Conservation (phyloP, 2,888 invertebrate genomes). For the Oscheius onirici region DNA sequence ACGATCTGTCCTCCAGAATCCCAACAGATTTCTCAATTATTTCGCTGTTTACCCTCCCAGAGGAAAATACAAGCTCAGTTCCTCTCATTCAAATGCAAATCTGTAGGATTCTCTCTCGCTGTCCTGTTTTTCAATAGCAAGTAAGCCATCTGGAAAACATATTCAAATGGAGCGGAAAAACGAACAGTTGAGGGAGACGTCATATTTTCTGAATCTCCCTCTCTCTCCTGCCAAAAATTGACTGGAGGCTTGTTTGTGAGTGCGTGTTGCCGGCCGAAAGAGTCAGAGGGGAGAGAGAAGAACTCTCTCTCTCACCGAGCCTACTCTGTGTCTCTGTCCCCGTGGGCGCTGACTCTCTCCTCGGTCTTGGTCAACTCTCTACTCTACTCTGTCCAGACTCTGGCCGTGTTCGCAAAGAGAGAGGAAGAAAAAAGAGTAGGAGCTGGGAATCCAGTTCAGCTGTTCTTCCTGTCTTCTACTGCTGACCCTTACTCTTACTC, state of each 20-base stretch:
- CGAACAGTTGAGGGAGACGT: no score
- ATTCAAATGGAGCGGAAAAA: no score
- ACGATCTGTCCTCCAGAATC: no score
- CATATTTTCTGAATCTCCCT: no score
- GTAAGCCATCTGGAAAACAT: no score
- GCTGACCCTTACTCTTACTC: background rate
- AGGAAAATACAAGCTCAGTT: no score
- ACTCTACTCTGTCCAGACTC: background rate
- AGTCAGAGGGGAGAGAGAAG: conserved; percentile 5
- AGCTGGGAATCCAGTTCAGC: background rate
- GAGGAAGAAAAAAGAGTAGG: background rate
- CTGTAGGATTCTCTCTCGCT: no score
- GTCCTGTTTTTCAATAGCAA: no score
- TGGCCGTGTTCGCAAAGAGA: background rate
- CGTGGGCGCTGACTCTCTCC: background rate
- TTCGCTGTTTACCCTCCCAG: no score
- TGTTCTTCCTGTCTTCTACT: background rate
- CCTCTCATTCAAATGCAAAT: no score
- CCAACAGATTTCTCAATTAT: no score
- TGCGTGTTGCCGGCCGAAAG: conserved; percentile 12
- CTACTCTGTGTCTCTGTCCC: conserved; percentile 8
- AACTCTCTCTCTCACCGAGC: background rate
- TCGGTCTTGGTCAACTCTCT: background rate
- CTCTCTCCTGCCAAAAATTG: no score
- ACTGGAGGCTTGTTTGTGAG: background rate